Percentiles rank a stretch among this genome's conserved stretches.
Evolutionary conservation across 2,113 vertebrate species (phyloP).

Genomic region (Emydura subglobosa): DNA sequence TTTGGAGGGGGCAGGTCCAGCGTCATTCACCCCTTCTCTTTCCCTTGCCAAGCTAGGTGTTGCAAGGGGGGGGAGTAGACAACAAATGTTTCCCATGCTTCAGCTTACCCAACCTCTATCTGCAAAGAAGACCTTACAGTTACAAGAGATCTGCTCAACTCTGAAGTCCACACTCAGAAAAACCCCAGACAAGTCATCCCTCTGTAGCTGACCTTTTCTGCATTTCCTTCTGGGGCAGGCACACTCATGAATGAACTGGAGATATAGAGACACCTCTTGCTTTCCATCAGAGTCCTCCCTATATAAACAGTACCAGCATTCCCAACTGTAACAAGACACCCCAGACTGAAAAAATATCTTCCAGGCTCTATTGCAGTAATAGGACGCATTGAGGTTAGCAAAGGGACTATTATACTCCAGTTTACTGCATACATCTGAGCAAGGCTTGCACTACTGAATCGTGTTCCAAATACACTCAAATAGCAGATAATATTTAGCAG

Average conservation of each 20-base stretch:
- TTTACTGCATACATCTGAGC: neutral
- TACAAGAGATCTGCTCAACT: neutral
- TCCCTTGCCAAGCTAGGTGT: neutral
- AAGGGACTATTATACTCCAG: neutral
- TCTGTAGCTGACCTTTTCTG: neutral
- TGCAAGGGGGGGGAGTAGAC: neutral
- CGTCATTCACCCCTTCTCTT: neutral
- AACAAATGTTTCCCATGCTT: neutral
- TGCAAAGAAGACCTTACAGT: neutral
- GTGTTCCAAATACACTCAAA: neutral
- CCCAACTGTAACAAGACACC: neutral
- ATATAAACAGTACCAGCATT: neutral
- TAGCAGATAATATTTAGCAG: neutral
- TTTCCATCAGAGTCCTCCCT: neutral
- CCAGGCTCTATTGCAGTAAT: neutral
- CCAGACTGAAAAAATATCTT: neutral
- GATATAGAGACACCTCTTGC: neutral
- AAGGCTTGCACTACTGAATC: neutral
- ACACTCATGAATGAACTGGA: neutral
- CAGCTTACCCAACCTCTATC: neutral
- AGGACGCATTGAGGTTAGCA: neutral
- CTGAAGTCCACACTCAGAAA: neutral
- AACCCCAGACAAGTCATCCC: neutral
- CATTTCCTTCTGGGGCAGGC: neutral
- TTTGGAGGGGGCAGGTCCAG: neutral